Base-by-base conservation (phyloP, 2,797 vertebrate species). In the Hylomyscus alleni region DNA sequence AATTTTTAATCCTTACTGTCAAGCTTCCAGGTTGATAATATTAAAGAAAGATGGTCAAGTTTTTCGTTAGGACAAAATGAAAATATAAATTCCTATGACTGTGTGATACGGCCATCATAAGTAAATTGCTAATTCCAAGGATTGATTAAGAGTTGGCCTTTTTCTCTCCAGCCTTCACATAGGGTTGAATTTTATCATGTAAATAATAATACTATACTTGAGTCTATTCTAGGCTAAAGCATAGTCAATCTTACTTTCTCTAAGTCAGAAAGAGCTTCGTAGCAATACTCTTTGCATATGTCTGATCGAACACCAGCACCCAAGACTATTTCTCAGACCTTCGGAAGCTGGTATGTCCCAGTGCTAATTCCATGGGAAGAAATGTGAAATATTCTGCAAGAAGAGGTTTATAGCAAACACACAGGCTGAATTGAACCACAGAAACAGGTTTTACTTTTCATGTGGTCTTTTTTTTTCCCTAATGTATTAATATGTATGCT, bases 1-100 rank as follows among this genome's bases (percentile, higher is more conserved):
- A 98, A 98, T 98, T 98, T 98, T 99, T 99, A 99, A 99, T 99
- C 98, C 98, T 98, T 98, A 98, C 98, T 98, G 98, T 99, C 98
- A 99, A 96, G 96, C 95, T 98, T 98, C 98, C 97, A 98, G 96
- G 98, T 98, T 98, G 98, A 98, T 98, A 98, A 98, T 96, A 94
- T 98, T 98, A 98, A 98, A 98, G 97, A 98, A 98, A 98, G 98
- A 98, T 97, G 98, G 98, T 98, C 97, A 98, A 95, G 92, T 97
- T 98, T 98, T 98, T 97, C 97, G 96, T 97, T 96, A 88, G 96
- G 77, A 98, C 98, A 97, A 98, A 98, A 97, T 97, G 89, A 95
- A 98, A 98, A 97, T 97, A 98, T 97, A 98, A 98, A 98, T 97
- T 97, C 92, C 85, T 97, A 76, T 95, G 96, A 97, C 96, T 90